Percentiles rank a stretch among this genome's conserved stretches.
These are phyloP conservation scores for Drosophila aff. DNA, from an alignment of 1,140 invertebrate species.

Conservation along the genomic window DNA sequence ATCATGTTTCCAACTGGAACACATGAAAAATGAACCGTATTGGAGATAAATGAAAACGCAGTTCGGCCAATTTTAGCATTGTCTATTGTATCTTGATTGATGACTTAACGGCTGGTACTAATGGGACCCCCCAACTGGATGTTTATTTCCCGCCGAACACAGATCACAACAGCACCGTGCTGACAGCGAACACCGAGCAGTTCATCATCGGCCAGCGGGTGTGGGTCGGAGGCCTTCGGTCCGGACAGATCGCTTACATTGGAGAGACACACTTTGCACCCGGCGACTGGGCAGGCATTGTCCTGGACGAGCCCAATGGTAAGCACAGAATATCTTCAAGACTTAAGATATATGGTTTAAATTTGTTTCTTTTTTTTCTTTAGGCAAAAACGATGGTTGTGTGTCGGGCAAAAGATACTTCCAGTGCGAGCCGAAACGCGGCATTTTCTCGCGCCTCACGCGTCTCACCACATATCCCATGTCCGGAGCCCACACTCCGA, in stretches of 20 bases:
- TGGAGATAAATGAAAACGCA: slow-evolving; percentile 37
- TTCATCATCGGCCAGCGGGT: slow-evolving; percentile 98
- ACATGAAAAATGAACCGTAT: slow-evolving; percentile 30
- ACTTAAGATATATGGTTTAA: no score
- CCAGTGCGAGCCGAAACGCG: slow-evolving; percentile 96
- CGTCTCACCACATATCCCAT: slow-evolving; percentile 92
- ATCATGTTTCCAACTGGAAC: slow-evolving; percentile 53
- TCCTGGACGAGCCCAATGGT: slow-evolving; percentile 97
- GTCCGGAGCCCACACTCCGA: slow-evolving; percentile 83
- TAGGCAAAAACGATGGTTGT: slow-evolving; percentile 98
- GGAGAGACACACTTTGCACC: slow-evolving; percentile 98
- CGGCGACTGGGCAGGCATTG: slow-evolving; percentile 98
- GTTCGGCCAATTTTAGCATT: slow-evolving; percentile 46
- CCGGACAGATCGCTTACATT: slow-evolving; percentile 97
- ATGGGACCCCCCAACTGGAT: slow-evolving; percentile 30
- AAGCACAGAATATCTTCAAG: slow-evolving; percentile 24
- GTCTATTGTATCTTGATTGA: slow-evolving; percentile 46
- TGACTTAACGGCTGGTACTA: slow-evolving; percentile 30
- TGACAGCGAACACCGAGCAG: slow-evolving; percentile 96
- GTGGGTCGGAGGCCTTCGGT: slow-evolving; percentile 98
- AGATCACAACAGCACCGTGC: slow-evolving; percentile 93
- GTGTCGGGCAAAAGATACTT: slow-evolving; percentile 96
- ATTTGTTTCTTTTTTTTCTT: neutral
- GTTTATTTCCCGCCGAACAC: slow-evolving; percentile 81
- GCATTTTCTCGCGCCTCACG: slow-evolving; percentile 96